A percentile compares a stretch with the other conserved stretches of the same genome.
Evolutionary conservation across 1,140 invertebrate species (phyloP).

Genomic region (Schlechtendalia chinensis): DNA sequence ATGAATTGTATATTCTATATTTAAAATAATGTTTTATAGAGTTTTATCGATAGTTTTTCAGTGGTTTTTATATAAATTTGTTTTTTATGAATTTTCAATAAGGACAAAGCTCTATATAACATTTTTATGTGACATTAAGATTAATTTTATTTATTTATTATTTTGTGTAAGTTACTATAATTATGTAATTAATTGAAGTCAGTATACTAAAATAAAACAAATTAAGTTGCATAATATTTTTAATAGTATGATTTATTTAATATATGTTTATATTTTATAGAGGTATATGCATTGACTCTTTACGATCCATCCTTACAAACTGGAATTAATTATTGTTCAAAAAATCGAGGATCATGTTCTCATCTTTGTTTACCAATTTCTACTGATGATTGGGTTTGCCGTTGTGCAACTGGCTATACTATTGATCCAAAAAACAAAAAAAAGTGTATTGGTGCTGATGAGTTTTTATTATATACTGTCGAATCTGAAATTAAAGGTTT

Average conservation of each 20-base stretch:
- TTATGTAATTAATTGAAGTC: too few species aligned
- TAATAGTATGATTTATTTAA: not conserved
- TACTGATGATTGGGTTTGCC: slow-evolving; percentile 62
- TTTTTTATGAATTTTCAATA: too few species aligned
- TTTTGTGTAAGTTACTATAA: too few species aligned
- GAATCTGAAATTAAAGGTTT: slow-evolving; percentile 69
- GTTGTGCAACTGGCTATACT: slow-evolving; percentile 73
- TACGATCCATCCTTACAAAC: slow-evolving; percentile 68
- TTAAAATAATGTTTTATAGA: too few species aligned
- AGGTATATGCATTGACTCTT: slow-evolving; percentile 67
- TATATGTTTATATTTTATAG: slow-evolving; percentile 55
- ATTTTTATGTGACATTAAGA: too few species aligned
- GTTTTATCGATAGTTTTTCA: too few species aligned
- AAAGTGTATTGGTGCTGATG: slow-evolving; percentile 61
- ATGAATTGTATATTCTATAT: too few species aligned
- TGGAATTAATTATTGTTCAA: slow-evolving; percentile 61
- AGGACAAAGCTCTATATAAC: too few species aligned
- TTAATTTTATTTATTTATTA: too few species aligned
- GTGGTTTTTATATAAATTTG: too few species aligned
- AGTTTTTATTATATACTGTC: slow-evolving; percentile 75
- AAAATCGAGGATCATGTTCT: slow-evolving; percentile 66
- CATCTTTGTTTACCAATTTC: slow-evolving; percentile 77
- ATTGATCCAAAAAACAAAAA: slow-evolving; percentile 60
- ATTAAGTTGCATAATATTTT: slow-evolving; percentile 7
- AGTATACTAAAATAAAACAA: not conserved